phyloP scores from a whole-genome alignment of 2,888 invertebrate genomes.

The Hirtodrosophila duncani region DNA sequence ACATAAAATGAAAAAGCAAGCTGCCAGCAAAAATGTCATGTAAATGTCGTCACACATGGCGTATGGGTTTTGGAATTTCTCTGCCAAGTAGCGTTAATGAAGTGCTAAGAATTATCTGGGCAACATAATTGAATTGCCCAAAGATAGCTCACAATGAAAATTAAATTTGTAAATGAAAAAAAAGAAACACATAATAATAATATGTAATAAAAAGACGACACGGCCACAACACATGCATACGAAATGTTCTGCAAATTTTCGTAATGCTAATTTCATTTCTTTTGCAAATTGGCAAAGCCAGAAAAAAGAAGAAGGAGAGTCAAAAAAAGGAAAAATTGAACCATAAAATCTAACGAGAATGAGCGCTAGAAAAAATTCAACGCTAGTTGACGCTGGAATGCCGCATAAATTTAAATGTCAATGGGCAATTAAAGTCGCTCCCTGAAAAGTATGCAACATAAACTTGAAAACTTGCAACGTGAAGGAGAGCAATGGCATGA shows the following conservation, averaged over 20 bases:
- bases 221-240: slow-evolving; percentile 47
- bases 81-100: slow-evolving; percentile 2
- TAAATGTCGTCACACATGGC: slow-evolving; percentile 31
- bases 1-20: background rate
- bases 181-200: slow-evolving; percentile 25
- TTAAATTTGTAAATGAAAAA: slow-evolving; percentile 46
- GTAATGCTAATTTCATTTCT: slow-evolving; percentile 67
- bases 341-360: slow-evolving; percentile 37
- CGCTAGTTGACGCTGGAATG: background rate
- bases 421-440: slow-evolving; percentile 62
- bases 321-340: slow-evolving; percentile 38
- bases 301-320: background rate
- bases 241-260: slow-evolving; percentile 42
- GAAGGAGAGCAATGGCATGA: slow-evolving; percentile 26
- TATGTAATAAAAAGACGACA: slow-evolving; percentile 18
- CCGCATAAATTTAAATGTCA: slow-evolving; percentile 63
- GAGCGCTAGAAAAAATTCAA: background rate
- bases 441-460: slow-evolving; percentile 61
- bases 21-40: slow-evolving; percentile 16
- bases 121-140: slow-evolving; percentile 57
- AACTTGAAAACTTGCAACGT: slow-evolving; percentile 41
- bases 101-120: slow-evolving; percentile 4
- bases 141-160: slow-evolving; percentile 52
- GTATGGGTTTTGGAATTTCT: slow-evolving; percentile 34
- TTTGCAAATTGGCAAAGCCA: slow-evolving; percentile 7